phyloP scores from a whole-genome alignment of 2,113 vertebrate species.

The cat (Felis catus) region F.catus_Fca126_mat1.0 CM031422.1:14119001-14119500 shows the following conservation, averaged over 20 bases:
- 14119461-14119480: neutral
- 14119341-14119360: slow-evolving; percentile 69
- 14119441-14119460: neutral
- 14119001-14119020: slow-evolving; percentile 83
- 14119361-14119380: slow-evolving; percentile 67
- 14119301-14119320: slow-evolving; percentile 81
- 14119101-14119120: slow-evolving; percentile 84
- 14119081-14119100: neutral
- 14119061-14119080: neutral
- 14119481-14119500: slow-evolving; percentile 4
- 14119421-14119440: slow-evolving; percentile 52
- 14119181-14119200: slow-evolving; percentile 88
- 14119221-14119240: slow-evolving; percentile 85
- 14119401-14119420: slow-evolving; percentile 68
- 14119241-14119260: slow-evolving; percentile 87
- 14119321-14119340: slow-evolving; percentile 73
- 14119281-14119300: slow-evolving; percentile 70
- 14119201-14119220: slow-evolving; percentile 85
- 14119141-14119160: slow-evolving; percentile 89
- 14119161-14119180: slow-evolving; percentile 86
- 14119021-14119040: slow-evolving; percentile 44
- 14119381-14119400: slow-evolving; percentile 47
- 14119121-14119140: slow-evolving; percentile 81
- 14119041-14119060: slow-evolving; percentile 3
- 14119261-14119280: slow-evolving; percentile 65